Percentiles rank a stretch among this genome's conserved stretches.
Conservation (phyloP, 2,888 invertebrate genomes). For the Troilus luridus region DNA sequence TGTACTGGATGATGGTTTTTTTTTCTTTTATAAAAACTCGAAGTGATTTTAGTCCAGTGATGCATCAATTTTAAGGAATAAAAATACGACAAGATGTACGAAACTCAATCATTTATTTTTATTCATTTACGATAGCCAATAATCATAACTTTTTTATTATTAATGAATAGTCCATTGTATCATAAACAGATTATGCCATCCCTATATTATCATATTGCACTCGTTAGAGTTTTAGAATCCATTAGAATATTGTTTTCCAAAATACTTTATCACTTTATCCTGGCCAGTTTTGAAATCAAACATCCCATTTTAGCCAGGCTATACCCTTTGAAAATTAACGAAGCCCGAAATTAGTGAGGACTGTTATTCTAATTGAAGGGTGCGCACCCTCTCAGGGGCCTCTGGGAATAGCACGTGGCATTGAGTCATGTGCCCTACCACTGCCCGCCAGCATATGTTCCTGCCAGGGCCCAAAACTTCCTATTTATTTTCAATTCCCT, state of each 20-base stretch:
- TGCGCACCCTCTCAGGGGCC: not conserved
- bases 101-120: too few relatives aligned
- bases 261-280: not conserved
- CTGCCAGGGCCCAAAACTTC: not conserved
- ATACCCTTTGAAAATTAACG: conserved; percentile 13
- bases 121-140: too few relatives aligned
- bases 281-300: not conserved
- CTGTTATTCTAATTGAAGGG: conserved; percentile 46
- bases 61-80: too few relatives aligned
- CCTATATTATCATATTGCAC: too few relatives aligned
- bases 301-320: not conserved
- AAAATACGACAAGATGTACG: too few relatives aligned
- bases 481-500: not conserved
- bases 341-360: conserved; percentile 40
- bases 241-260: not conserved
- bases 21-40: too few relatives aligned
- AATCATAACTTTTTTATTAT: too few relatives aligned
- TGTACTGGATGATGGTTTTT: too few relatives aligned
- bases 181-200: too few relatives aligned
- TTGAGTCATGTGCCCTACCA: not conserved
- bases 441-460: not conserved
- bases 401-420: not conserved
- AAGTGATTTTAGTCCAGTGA: too few relatives aligned
- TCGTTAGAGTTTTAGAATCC: not conserved
- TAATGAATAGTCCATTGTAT: too few relatives aligned